phyloP scores from a whole-genome alignment of 2,888 invertebrate genomes.

The Euproctis similis region DNA sequence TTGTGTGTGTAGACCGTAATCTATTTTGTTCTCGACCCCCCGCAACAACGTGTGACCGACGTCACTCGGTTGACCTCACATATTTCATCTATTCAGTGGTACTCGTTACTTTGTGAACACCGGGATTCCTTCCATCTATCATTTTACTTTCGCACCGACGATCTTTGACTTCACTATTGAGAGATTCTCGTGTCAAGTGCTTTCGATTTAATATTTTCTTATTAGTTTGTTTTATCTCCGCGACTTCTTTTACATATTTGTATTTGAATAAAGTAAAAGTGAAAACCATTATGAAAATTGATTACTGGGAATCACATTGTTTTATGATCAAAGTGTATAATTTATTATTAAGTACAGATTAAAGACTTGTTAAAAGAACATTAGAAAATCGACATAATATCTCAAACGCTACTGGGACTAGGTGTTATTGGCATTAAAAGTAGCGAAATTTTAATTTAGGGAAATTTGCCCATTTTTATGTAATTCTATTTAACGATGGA shows the following conservation, averaged over 20 bases:
- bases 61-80: constrained; percentile 55
- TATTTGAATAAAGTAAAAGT: too few species aligned
- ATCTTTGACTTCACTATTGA: constrained; percentile 41
- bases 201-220: constrained; percentile 27
- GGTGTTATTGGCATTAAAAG: too few species aligned
- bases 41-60: constrained; percentile 48
- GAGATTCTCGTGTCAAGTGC: constrained; percentile 34
- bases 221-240: too few species aligned
- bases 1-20: constrained; percentile 56
- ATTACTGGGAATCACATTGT: constrained; percentile 6
- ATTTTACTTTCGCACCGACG: constrained; percentile 48
- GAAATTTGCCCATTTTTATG: too few species aligned
- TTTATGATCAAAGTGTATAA: constrained; percentile 1
- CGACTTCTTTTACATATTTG: too few species aligned
- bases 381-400: too few species aligned
- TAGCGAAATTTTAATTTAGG: too few species aligned
- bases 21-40: constrained; percentile 45
- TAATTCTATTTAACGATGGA: too few species aligned
- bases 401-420: too few species aligned
- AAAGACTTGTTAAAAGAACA: too few species aligned
- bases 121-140: constrained; percentile 56
- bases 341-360: too few species aligned
- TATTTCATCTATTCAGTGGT: constrained; percentile 46
- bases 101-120: constrained; percentile 55
- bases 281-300: too few species aligned